These are phyloP conservation scores for Periphyllus acericola DNA, from an alignment of 2,888 invertebrate genomes.

Conservation along the genomic window DNA sequence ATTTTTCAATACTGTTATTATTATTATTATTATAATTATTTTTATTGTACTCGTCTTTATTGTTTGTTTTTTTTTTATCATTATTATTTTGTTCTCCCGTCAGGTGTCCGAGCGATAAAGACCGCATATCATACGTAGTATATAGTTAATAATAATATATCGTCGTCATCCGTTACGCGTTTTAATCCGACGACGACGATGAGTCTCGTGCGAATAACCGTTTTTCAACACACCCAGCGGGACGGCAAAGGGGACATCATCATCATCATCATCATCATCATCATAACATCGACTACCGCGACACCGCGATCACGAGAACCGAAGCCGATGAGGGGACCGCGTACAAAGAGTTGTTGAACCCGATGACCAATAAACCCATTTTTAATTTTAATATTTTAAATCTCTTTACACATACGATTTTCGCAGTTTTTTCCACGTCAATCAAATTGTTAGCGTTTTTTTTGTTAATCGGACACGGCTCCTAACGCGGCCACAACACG, in stretches of 20 bases:
- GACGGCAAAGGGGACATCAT: conserved; percentile 12
- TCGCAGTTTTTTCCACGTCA: neutral
- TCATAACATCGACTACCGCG: neutral
- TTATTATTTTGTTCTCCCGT: conserved; percentile 11
- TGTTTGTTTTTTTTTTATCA: neutral
- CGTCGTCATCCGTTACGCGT: conserved; percentile 9
- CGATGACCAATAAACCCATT: conserved; percentile 48
- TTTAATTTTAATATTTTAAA: neutral
- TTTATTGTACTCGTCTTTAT: neutral
- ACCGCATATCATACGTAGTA: too few species aligned
- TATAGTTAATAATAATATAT: too few species aligned
- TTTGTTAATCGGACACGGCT: neutral
- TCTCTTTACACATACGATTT: neutral
- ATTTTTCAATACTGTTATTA: neutral
- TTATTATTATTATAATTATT: neutral
- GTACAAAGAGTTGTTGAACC: conserved; percentile 31
- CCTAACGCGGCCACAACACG: neutral
- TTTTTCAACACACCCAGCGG: neutral
- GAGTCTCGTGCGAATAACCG: conserved; percentile 34
- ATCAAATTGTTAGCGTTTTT: conserved; percentile 3
- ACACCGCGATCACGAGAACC: conserved; percentile 26
- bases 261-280: neutral
- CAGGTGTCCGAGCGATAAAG: too few species aligned
- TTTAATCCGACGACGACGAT: conserved; percentile 9
- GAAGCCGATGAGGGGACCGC: neutral